Base-by-base conservation (phyloP, 53 echinoderm and acorn worm species). In the Arbacia lixula region DNA sequence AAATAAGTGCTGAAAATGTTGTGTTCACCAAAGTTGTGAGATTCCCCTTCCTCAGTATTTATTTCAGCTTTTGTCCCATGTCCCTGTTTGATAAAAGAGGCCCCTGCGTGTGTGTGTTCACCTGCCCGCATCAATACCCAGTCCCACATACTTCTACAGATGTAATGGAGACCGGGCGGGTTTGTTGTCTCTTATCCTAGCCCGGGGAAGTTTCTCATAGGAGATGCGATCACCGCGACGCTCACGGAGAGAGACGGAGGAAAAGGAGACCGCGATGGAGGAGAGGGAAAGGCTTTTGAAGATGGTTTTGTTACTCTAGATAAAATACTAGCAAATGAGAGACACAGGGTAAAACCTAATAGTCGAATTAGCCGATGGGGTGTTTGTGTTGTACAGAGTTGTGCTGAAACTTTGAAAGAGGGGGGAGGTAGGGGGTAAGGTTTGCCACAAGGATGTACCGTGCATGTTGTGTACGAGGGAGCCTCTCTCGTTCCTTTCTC, bases 181-280 rank as follows among this genome's bases (percentile, higher is more conserved):
- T 40, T 40, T 69, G 69, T 69, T 69, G 40, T 43, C 43, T 19
- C 43, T 42, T 69, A 42, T 69, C 69, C 28, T 42, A 2, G 69
- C 69, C 69, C 21, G 40, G 36, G 69, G 69, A 69, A 42, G 41
- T 69, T 69, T 69, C 69, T 69, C 69, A 69, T 25, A 69, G 40
- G 6, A 27, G 26, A 1, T 1, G 2, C 17, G 43, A 22, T n/a
- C n/a, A n/a, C n/a, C n/a, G n/a, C n/a, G 60, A 27, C 14, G 5
- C 6, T 12, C 28, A 12, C n/a, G 26, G 12, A 21, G n/a, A 20
- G 26, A 68, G 9, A 68, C 25, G 63, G 32, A 63, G 14, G 12
- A 20, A 63, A 2, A 63, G 17, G n/a, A 35, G 40, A 68, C 24
- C 39, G 28, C 3, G 0, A 37, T 12, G 17, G 0, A 66, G 35